Evolutionary conservation across 2,113 vertebrate species (phyloP).

Genomic region (Nesoenas mayeri): DNA sequence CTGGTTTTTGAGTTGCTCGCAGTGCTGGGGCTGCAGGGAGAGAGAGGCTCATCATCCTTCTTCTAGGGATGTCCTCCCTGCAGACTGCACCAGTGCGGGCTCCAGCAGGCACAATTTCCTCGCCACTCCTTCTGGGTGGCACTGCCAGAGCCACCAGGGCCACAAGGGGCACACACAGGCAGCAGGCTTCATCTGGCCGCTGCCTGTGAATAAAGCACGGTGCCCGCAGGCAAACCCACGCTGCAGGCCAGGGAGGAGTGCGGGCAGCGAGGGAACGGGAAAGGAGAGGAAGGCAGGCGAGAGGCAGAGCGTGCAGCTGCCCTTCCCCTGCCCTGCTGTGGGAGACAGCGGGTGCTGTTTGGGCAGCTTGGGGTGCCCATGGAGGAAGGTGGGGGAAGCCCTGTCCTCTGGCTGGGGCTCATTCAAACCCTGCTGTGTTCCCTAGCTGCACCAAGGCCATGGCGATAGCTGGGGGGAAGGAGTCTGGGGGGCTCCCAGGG

Average conservation of each 20-base stretch:
- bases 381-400: neutral
- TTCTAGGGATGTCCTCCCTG: neutral
- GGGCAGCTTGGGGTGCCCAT: accelerated
- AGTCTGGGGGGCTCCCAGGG: neutral
- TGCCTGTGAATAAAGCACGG: neutral
- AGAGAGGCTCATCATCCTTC: neutral
- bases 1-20: neutral
- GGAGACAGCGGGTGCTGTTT: neutral
- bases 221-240: neutral
- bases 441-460: accelerated
- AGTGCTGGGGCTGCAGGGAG: neutral
- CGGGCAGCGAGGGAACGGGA: neutral
- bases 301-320: accelerated
- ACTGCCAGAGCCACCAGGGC: neutral
- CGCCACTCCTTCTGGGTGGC: neutral
- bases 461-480: neutral
- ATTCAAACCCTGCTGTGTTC: accelerated
- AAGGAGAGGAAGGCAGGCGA: neutral
- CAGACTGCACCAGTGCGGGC: accelerated
- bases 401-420: neutral
- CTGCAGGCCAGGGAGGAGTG: neutral
- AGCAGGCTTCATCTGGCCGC: neutral
- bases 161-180: accelerated
- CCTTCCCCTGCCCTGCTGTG: neutral
- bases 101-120: neutral